Base-by-base conservation (phyloP, 2,797 vertebrate species). In the Chlorospingus semifuscus region DNA sequence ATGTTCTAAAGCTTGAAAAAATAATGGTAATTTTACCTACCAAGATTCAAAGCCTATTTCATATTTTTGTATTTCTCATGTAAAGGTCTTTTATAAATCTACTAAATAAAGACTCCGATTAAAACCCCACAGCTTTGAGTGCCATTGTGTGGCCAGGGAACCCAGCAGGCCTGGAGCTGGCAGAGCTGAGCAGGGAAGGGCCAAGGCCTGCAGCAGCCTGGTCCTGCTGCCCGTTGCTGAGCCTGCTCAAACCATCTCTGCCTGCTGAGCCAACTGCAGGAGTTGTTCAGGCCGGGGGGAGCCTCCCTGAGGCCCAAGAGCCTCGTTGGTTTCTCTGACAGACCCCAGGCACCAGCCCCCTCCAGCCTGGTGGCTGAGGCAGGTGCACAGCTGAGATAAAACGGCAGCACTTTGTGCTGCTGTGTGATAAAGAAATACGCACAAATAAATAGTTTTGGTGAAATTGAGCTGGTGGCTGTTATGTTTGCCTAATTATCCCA, bases 61-160 rank as follows among this genome's bases (percentile, higher is more conserved):
- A 47, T 98, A 98, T 98, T 98, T 98, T 98, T 98, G 89, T 98
- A 98, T 92, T 91, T 97, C 80, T 92, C 71, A 9, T 93, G 96
- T 97, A 97, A 95, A 97, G 91, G 82, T 93, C 50, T 97, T 98
- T 98, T 98, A 64, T 98, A 98, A 97, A 96, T 94, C 95, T 95
- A 81, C 89, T 87, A 89, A 97, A 96, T 97, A 96, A 97, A 84
- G 29, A 91, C 94, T 94, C 72, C 7, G 96, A 96, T 96, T 55
- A 93, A 90, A 94, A 36, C 79, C 80, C 69, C 29, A 23, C 59
- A 92, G 29, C 82, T 75, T 63, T 47, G 22, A 84, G 59, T 83
- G 53, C 2, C 1, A 11, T 6, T 47, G 30, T 3, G 63, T 76
- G 87, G 47, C 46, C 41, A 34, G 46, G 64, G 44, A 47, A 1